A percentile compares a stretch with the other conserved stretches of the same genome.
Evolutionary conservation across 1,140 invertebrate genomes (phyloP).

Genomic region (Paraescarpia echinospica): DNA sequence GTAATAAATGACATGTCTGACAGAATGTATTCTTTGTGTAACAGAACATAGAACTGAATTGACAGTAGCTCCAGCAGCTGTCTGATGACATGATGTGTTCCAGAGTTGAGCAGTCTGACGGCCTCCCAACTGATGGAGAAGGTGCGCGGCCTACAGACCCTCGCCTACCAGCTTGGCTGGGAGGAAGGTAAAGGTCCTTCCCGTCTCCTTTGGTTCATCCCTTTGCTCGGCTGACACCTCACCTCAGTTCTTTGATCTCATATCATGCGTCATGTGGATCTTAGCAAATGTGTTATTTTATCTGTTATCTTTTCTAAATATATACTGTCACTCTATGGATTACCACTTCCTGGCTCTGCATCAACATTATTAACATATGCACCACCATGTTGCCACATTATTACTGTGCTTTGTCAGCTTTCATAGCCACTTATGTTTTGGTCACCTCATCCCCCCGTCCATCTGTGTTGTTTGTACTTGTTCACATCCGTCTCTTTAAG

Average conservation of each 20-base stretch:
- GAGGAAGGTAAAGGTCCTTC: conserved; percentile 68
- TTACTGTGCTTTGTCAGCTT: not conserved
- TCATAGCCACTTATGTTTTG: not conserved
- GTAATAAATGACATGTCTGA: too few species aligned
- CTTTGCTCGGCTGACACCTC: not conserved
- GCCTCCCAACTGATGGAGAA: conserved; percentile 81
- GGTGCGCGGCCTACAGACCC: conserved; percentile 88
- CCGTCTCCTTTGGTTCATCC: conserved; percentile 9
- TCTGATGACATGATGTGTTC: not conserved
- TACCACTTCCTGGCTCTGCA: not conserved
- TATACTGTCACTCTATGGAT: not conserved
- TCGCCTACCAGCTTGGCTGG: conserved; percentile 88
- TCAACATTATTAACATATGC: not conserved
- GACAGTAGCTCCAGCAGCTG: not conserved
- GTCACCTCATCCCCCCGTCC: not conserved
- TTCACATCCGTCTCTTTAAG: not conserved
- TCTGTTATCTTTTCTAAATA: not conserved
- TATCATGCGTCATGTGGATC: not conserved
- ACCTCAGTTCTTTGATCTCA: conserved; percentile 20
- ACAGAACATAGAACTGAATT: too few species aligned
- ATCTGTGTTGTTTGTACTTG: not conserved
- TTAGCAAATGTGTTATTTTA: not conserved
- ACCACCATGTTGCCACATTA: not conserved
- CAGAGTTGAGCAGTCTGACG: conserved; percentile 79
- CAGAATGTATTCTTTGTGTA: too few species aligned